A percentile compares a stretch with the other conserved stretches of the same genome.
These are phyloP conservation scores for Decapterus maruadsi DNA, from an alignment of 2,797 vertebrate genomes.

Conservation along the genomic window DNA sequence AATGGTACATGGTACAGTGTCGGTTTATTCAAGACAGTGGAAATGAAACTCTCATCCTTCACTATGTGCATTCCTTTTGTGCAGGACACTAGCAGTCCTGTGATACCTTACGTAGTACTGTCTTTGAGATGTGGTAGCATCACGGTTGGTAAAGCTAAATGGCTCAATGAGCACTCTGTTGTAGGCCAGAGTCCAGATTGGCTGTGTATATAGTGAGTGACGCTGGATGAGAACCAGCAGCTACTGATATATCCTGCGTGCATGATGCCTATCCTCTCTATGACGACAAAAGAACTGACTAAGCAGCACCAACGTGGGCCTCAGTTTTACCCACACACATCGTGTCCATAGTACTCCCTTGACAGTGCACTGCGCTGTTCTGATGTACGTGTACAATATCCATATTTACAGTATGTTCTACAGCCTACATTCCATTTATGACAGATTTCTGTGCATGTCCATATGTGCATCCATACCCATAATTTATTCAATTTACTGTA, in stretches of 20 bases:
- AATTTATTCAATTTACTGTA: too few relatives aligned
- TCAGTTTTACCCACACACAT: not conserved
- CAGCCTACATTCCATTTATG: too few relatives aligned
- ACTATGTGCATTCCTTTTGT: constrained; percentile 10
- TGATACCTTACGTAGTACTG: not conserved
- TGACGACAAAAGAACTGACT: constrained; percentile 18
- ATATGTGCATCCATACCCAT: too few relatives aligned
- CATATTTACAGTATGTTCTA: too few relatives aligned
- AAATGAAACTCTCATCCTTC: constrained; percentile 20
- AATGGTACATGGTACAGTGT: not conserved
- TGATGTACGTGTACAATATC: not conserved
- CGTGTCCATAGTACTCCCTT: too few relatives aligned
- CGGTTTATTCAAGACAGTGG: not conserved
- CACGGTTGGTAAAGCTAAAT: constrained; percentile 50
- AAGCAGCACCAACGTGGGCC: constrained; percentile 1
- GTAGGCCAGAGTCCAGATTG: constrained; percentile 32
- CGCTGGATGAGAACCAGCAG: constrained; percentile 9
- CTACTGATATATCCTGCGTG: constrained; percentile 25
- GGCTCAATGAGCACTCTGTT: constrained; percentile 38
- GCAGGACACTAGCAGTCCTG: constrained; percentile 19
- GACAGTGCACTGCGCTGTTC: not conserved
- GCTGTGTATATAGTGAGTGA: constrained; percentile 11
- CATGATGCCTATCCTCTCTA: constrained; percentile 28
- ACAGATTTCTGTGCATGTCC: too few relatives aligned
- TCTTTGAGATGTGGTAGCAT: constrained; percentile 38